Base-by-base conservation (phyloP, 30 jellyfish, hydroid and myxozoan species). In the Haliclystus octoradiatus region DNA sequence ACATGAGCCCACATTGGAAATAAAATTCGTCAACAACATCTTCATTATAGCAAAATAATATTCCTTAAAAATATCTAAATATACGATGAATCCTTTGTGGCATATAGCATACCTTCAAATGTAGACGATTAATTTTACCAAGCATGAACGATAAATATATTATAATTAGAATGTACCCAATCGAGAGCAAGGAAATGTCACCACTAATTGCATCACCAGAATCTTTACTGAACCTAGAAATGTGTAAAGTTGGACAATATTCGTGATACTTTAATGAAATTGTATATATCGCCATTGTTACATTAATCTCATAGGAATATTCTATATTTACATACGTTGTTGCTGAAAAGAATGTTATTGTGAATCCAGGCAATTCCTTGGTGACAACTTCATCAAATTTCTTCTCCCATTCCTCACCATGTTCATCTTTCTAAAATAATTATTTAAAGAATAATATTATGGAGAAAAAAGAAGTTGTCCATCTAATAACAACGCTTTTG, bases 51-150 rank as follows among this genome's bases (percentile, higher is more conserved):
- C n/a, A n/a, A n/a, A n/a, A n/a, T n/a, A n/a, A n/a, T n/a, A n/a
- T n/a, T n/a, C n/a, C n/a, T n/a, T n/a, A n/a, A n/a, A n/a, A n/a
- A n/a, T n/a, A n/a, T n/a, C n/a, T n/a, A n/a, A n/a, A n/a, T n/a
- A n/a, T n/a, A n/a, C n/a, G n/a, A n/a, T n/a, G n/a, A n/a, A n/a
- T n/a, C n/a, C n/a, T n/a, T n/a, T n/a, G n/a, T n/a, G n/a, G n/a
- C n/a, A n/a, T n/a, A n/a, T n/a, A n/a, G n/a, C n/a, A 13, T 23
- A 85, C 93, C 96, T 85, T 85, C 13, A 71, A 93, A 35, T 74
- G 76, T 0, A 77, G 33, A 2, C 78, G 74, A 0, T 89, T 75
- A 66, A 85, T 77, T 29, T 57, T 77, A 26, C 96, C 96, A 28
- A 85, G 75, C 96, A 85, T 85, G 31, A 85, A 0, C 4, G 93